Base-by-base conservation (phyloP, 2,797 vertebrate species). In the Myotis daubentonii region DNA sequence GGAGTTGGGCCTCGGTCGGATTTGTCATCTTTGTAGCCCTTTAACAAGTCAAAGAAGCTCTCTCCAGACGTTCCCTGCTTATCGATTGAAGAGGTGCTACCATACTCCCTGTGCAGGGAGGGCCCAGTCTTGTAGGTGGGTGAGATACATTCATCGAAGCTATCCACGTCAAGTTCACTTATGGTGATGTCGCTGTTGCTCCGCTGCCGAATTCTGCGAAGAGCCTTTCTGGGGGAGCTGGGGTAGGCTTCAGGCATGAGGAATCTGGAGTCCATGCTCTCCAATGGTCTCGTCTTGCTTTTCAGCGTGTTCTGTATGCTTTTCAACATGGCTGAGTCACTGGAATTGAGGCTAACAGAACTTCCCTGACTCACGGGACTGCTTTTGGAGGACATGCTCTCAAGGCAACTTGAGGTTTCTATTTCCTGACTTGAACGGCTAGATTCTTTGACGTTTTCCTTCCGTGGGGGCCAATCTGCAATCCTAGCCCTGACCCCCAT, bases 141-240 rank as follows among this genome's bases (percentile, higher is more conserved):
- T 90, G 99, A 99, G 95, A 99, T 98, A 98, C 99, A 99, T 96
- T 99, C 99, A 96, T 99, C 99, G 33, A 98, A 99, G 88, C 99
- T 99, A 95, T 99, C 99, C 93, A 99, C 98, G n/a, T 99, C 99
- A 98, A 99, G 99, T 94, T 99, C 99, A 94, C 99, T 99, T 96
- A 99, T 98, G 91, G 99, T 99, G 98, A 99, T 99, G 89, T 99
- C 99, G 0, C 99, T 99, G 98, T 99, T 99, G 98, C 99, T 99
- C 89, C 99, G 99, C 95, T 99, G 99, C 36, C 99, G 99, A 94
- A 99, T 99, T 93, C 99, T 98, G 87, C 99, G 98, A 75, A 99
- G 98, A 93, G 98, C 99, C 98, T 98, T 98, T 88, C 99, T 98
- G 15, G 98, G 98, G 13, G 99, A 99, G 60, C 98, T 99, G 88